phyloP scores from a whole-genome alignment of 2,797 vertebrate species.

The Lophius americanus region DNA sequence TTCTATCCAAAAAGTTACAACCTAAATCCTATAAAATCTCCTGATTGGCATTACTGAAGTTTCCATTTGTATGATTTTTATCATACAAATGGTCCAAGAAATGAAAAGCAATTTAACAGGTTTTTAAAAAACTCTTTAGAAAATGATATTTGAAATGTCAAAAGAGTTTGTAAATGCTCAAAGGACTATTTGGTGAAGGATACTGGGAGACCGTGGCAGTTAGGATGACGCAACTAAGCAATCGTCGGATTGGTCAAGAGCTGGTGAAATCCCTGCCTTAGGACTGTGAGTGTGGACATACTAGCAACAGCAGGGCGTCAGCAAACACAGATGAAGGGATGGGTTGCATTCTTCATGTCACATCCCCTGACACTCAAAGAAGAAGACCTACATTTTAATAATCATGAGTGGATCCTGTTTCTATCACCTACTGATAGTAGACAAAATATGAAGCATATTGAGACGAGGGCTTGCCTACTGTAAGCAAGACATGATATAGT shows the following conservation, averaged over 20 bases:
- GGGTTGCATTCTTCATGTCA: constrained; percentile 43
- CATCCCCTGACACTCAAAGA: constrained; percentile 24
- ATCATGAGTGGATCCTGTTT: not conserved
- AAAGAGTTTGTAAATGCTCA: not conserved
- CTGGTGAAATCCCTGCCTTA: constrained; percentile 63
- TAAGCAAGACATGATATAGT: too few species aligned
- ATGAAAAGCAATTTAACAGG: not conserved
- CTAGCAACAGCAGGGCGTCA: constrained; percentile 24
- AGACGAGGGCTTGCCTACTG: too few species aligned
- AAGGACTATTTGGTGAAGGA: constrained; percentile 55
- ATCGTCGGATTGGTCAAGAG: constrained; percentile 62
- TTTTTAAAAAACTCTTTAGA: not conserved
- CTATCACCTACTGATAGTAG: too few species aligned
- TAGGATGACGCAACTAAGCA: constrained; percentile 63
- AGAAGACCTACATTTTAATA: constrained; percentile 38
- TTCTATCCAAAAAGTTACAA: not conserved
- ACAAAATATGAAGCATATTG: too few species aligned
- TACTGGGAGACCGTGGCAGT: constrained; percentile 52
- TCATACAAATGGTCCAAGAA: not conserved
- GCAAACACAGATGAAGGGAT: constrained; percentile 16
- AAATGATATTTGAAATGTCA: not conserved
- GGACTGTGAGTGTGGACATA: constrained; percentile 32
- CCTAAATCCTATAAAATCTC: not conserved
- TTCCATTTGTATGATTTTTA: not conserved
- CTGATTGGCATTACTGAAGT: not conserved